Evolutionary conservation across 2,888 invertebrate species (phyloP), one percentile per base, ranked within the genome.

Genomic region (Leucoma salicis): DNA sequence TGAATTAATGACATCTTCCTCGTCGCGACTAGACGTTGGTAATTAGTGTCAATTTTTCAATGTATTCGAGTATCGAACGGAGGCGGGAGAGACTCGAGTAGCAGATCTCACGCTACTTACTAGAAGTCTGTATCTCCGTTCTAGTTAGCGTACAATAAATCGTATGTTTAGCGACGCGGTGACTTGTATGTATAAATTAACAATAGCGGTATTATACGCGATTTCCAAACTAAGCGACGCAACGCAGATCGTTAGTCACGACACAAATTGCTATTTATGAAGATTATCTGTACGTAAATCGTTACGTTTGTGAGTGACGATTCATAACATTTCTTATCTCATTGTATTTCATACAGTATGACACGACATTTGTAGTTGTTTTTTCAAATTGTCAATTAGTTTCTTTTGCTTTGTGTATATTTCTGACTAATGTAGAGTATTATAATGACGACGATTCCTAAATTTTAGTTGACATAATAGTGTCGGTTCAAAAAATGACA

Each of bases 101-200:
- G 67, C 48, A 78, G 66, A 82, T 81, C 81, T 85, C 82, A 79
- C 78, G 73, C 71, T 70, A 75, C 40, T 27, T 34, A 14, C 28
- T 51, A 56, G 77, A 82, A 29, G 21, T 29, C 10, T 74, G 68
- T 80, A 81, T 78, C 66, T 68, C 60, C 68, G 82, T 83, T 82
- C 86, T 70, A 86, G 76, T 84, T 81, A 74, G 62, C 79, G 75
- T 76, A 82, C 79, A 83, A 85, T 87, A 87, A 86, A 88, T 88
- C 79, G 82, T 84, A 79, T 84, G 84, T 85, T 86, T 82, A 83
- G 81, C 83, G 82, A 78, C 81, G 80, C 78, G 70, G 75, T 79
- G 85, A 79, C 80, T 84, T 79, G 84, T 82, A 80, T 79, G 84
- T 82, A 80, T 85, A 87, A 21, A 87, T 88, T 84, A 85, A 88